Evolutionary conservation across 2,797 vertebrate genomes (phyloP).

Genomic region (Podarcis lilfordi): DNA sequence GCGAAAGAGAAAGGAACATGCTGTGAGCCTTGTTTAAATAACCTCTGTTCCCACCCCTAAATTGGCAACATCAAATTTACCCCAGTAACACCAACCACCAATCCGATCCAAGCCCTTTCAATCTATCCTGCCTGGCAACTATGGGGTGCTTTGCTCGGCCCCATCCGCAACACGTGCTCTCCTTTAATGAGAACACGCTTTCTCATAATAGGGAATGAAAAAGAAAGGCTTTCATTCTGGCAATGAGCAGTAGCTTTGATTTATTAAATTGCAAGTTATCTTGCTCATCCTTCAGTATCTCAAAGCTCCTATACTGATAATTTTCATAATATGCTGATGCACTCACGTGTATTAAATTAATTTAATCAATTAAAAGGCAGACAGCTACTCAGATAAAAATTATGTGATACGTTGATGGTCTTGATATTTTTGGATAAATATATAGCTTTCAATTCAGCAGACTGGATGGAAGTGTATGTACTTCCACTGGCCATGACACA

Average conservation of each 20-base stretch:
- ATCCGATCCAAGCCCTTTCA: no score
- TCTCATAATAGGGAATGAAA: not conserved
- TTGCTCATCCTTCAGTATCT: not conserved
- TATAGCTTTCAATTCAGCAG: not conserved
- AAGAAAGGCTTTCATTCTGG: not conserved
- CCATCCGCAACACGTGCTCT: no score
- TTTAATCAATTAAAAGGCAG: not conserved
- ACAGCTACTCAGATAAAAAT: not conserved
- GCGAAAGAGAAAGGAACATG: no score
- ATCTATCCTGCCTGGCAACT: no score
- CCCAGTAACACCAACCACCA: no score
- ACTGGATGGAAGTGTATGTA: not conserved
- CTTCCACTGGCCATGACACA: not conserved
- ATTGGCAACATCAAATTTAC: no score
- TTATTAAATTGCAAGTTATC: not conserved
- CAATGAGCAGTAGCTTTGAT: not conserved
- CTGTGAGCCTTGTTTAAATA: no score
- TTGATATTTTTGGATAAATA: not conserved
- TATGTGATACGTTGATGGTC: not conserved
- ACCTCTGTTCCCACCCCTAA: no score
- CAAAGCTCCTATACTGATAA: not conserved
- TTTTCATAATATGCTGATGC: not conserved
- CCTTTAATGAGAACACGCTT: no score
- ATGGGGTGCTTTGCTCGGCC: no score
- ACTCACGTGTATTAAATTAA: not conserved